phyloP scores from a whole-genome alignment of 2,888 invertebrate species.

The Tipula lateralis region DNA sequence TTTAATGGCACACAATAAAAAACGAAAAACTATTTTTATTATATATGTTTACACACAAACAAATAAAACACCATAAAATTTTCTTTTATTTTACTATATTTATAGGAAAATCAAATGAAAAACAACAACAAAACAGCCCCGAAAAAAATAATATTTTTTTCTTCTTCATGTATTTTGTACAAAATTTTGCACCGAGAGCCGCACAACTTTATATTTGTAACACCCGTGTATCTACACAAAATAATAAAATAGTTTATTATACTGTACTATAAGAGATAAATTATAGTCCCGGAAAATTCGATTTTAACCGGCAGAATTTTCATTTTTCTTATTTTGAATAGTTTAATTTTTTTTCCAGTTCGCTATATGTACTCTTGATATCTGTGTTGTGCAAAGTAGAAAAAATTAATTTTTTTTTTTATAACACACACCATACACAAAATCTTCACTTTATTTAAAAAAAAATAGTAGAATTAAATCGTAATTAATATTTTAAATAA shows the following conservation, averaged over 20 bases:
- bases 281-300: slow-evolving; percentile 24
- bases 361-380: not conserved
- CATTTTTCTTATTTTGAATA: not conserved
- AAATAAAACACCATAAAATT: not conserved
- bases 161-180: not conserved
- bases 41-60: not conserved
- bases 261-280: not conserved
- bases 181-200: not conserved
- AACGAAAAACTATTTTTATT: not conserved
- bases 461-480: not conserved
- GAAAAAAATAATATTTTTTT: not conserved
- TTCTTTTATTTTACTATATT: not conserved
- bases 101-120: not conserved
- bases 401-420: not conserved
- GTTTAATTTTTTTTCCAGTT: not conserved
- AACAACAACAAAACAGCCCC: slow-evolving; percentile 1
- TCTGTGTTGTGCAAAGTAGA: not conserved
- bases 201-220: not conserved
- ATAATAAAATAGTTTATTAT: slow-evolving; percentile 12
- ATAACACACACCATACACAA: not conserved
- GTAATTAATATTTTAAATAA: not conserved
- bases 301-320: slow-evolving; percentile 19
- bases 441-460: not conserved
- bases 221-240: not conserved
- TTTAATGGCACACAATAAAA: not conserved